Evolutionary conservation across 2,888 invertebrate species (phyloP).

Genomic region (Noctua fimbriata): DNA sequence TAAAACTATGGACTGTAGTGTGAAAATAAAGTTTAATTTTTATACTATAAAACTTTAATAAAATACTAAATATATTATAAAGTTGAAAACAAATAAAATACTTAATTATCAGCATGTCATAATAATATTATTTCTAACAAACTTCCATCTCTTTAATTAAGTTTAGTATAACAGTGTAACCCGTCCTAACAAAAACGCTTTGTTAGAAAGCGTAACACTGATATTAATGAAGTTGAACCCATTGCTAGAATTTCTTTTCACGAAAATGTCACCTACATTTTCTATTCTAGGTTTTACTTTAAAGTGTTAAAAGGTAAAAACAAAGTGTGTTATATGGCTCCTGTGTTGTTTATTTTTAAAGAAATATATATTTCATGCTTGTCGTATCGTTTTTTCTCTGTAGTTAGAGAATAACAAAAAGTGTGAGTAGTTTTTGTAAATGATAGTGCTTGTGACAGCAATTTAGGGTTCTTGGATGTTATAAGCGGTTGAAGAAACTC

Average conservation of each 20-base stretch:
- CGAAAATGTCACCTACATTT: slow-evolving; percentile 53
- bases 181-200: slow-evolving; percentile 37
- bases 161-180: slow-evolving; percentile 36
- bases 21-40: too few species aligned
- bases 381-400: slow-evolving; percentile 25
- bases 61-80: background rate
- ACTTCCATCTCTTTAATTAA: background rate
- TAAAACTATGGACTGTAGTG: too few species aligned
- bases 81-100: background rate
- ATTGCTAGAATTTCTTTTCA: slow-evolving; percentile 54
- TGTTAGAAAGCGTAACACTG: slow-evolving; percentile 36
- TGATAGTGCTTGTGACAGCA: slow-evolving; percentile 29
- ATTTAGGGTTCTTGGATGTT: slow-evolving; percentile 18
- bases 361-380: slow-evolving; percentile 36
- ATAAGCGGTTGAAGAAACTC: slow-evolving; percentile 4
- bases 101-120: background rate
- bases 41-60: background rate
- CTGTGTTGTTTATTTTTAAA: slow-evolving; percentile 35
- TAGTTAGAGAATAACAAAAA: slow-evolving; percentile 27
- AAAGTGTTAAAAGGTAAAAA: slow-evolving; percentile 44
- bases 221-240: slow-evolving; percentile 56
- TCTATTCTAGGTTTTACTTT: slow-evolving; percentile 39
- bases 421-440: slow-evolving; percentile 18
- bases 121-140: background rate
- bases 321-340: slow-evolving; percentile 41